phyloP scores from a whole-genome alignment of 2,888 invertebrate genomes.

The Drosophila paracracens region DNA sequence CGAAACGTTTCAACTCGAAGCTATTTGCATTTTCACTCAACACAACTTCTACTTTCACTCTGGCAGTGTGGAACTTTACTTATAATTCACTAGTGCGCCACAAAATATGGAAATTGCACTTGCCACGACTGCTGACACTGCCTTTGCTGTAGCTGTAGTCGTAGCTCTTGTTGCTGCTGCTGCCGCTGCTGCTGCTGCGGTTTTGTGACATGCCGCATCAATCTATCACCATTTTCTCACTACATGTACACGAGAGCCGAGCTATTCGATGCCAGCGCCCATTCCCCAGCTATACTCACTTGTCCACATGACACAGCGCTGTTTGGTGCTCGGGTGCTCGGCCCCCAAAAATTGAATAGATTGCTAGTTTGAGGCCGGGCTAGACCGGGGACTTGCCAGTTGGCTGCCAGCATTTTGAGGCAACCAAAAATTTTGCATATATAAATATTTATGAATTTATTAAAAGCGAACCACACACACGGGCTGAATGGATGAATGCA shows the following conservation, averaged over 20 bases:
- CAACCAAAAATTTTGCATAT: conserved; percentile 80
- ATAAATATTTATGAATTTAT: conserved; percentile 86
- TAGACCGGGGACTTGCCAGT: conserved; percentile 38
- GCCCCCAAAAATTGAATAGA: conserved; percentile 70
- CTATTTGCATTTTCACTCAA: conserved; percentile 54
- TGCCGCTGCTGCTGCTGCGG: conserved; percentile 55
- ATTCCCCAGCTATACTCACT: conserved; percentile 4
- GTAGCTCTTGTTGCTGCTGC: conserved; percentile 12
- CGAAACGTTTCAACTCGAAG: conserved; percentile 9
- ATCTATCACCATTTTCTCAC: conserved; percentile 76
- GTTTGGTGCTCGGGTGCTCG: conserved; percentile 25
- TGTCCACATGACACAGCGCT: conserved; percentile 9
- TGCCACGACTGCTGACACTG: conserved; percentile 36
- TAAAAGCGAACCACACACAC: conserved; percentile 82
- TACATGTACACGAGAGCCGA: conserved; percentile 17
- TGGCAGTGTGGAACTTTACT: conserved; percentile 46
- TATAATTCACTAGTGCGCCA: conserved; percentile 50
- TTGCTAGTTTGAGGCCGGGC: conserved; percentile 45
- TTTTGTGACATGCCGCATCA: conserved; percentile 78
- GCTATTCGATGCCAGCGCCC: conserved; percentile 34
- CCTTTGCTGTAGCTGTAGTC: conserved; percentile 3
- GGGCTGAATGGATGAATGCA: conserved; percentile 75
- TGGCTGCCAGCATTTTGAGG: conserved; percentile 68
- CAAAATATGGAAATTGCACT: conserved; percentile 75
- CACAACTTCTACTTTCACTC: conserved; percentile 38